Evolutionary conservation across 2,888 invertebrate genomes (phyloP).

Genomic region (Peribatodes rhomboidaria): DNA sequence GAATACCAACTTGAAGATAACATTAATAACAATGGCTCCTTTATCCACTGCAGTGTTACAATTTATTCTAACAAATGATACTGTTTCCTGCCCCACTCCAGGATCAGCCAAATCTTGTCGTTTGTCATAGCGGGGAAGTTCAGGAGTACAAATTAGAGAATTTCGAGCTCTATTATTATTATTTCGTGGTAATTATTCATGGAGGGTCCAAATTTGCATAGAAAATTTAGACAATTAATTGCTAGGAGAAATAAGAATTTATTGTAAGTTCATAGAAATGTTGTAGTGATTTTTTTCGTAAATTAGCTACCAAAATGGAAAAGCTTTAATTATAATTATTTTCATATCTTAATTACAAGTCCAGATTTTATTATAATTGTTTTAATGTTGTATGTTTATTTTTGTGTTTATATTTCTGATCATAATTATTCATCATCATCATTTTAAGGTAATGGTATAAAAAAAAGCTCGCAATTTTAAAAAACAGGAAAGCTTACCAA

Average conservation of each 20-base stretch:
- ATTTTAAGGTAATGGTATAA: too few relatives aligned
- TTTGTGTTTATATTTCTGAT: too few relatives aligned
- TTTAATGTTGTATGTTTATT: too few relatives aligned
- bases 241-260: not conserved
- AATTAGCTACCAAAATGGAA: too few relatives aligned
- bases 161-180: not conserved
- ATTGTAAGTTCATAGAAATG: too few relatives aligned
- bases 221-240: not conserved
- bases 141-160: conserved; percentile 18
- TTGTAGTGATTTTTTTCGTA: too few relatives aligned
- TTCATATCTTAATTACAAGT: too few relatives aligned
- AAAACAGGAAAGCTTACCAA: too few relatives aligned
- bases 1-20: conserved; percentile 34
- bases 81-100: conserved; percentile 50
- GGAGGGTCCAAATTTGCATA: not conserved
- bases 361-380: too few relatives aligned
- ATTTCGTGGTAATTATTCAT: conserved; percentile 9
- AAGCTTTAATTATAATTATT: too few relatives aligned
- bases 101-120: conserved; percentile 63
- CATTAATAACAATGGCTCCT: conserved; percentile 54
- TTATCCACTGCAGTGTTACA: conserved; percentile 60
- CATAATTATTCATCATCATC: too few relatives aligned
- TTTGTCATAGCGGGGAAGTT: conserved; percentile 58
- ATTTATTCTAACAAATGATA: conserved; percentile 74
- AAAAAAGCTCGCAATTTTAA: too few relatives aligned